These are phyloP conservation scores for Bettongia penicillata DNA, from an alignment of 2,113 vertebrate species.

Conservation along the genomic window DNA sequence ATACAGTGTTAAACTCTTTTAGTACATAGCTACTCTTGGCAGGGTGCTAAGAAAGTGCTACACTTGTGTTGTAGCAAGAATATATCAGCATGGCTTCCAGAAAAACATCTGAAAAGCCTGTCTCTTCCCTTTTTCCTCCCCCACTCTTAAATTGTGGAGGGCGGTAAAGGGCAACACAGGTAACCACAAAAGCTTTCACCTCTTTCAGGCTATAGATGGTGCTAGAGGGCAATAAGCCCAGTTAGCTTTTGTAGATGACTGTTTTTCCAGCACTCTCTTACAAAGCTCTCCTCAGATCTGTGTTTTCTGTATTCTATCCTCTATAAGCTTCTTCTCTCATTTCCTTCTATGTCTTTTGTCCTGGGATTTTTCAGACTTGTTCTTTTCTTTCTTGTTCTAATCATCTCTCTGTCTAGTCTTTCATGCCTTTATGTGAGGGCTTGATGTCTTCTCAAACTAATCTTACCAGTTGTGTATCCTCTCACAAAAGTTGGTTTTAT, in stretches of 20 bases:
- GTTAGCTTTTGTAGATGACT: neutral
- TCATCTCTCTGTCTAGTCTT: neutral
- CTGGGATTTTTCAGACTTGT: neutral
- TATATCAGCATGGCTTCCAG: neutral
- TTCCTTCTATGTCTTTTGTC: neutral
- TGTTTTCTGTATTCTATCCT: neutral
- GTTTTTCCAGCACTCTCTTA: neutral
- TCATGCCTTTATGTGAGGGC: neutral
- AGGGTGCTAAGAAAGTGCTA: neutral
- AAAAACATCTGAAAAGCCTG: neutral
- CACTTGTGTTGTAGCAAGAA: neutral
- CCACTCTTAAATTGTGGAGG: neutral
- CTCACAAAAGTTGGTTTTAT: neutral
- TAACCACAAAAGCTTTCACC: neutral
- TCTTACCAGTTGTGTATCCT: neutral
- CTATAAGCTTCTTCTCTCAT: neutral
- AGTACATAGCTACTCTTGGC: neutral
- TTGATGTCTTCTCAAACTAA: neutral
- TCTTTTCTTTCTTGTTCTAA: neutral
- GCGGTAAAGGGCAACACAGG: neutral
- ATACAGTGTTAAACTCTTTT: neutral
- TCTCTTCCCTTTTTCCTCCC: neutral
- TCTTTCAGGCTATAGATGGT: neutral
- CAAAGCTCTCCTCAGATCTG: neutral
- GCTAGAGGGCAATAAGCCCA: neutral